These are phyloP conservation scores for Cepaea hortensis DNA, from an alignment of 2,888 invertebrate genomes.

Conservation along the genomic window DNA sequence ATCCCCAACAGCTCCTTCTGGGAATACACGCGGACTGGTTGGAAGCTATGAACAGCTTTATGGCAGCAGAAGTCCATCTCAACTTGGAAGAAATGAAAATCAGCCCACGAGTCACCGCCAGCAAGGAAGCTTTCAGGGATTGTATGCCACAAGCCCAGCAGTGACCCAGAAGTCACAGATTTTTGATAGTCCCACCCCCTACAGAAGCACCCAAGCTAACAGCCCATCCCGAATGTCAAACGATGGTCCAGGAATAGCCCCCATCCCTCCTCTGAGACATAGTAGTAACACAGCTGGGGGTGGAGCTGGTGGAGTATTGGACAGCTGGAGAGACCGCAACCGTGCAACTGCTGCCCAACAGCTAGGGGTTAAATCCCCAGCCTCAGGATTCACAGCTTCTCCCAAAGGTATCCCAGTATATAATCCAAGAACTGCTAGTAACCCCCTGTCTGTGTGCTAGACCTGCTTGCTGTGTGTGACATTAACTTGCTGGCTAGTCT, in stretches of 20 bases:
- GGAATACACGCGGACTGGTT: constrained; percentile 2
- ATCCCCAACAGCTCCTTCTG: neutral
- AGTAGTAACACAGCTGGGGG: constrained; percentile 25
- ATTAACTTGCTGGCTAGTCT: neutral
- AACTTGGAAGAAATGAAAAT: neutral
- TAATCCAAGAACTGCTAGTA: neutral
- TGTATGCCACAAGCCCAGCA: neutral
- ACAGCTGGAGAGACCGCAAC: constrained; percentile 53
- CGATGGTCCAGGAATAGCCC: constrained; percentile 10
- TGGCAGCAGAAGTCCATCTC: constrained; percentile 9
- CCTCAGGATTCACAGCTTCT: constrained; percentile 51
- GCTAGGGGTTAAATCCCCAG: constrained; percentile 65
- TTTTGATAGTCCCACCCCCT: neutral
- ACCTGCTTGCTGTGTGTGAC: constrained; percentile 24
- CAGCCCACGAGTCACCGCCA: neutral
- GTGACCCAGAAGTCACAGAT: neutral
- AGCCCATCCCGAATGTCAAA: neutral
- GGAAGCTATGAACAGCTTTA: constrained; percentile 43
- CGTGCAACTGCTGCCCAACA: constrained; percentile 66
- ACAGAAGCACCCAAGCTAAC: neutral
- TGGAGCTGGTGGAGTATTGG: constrained; percentile 6
- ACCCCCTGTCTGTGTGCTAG: constrained; percentile 8
- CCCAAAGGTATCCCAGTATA: constrained; percentile 46
- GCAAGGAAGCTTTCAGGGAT: constrained; percentile 6
- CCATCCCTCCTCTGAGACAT: constrained; percentile 45